Evolutionary conservation across 2,888 invertebrate genomes (phyloP).

Genomic region (Spilosoma lubricipeda): DNA sequence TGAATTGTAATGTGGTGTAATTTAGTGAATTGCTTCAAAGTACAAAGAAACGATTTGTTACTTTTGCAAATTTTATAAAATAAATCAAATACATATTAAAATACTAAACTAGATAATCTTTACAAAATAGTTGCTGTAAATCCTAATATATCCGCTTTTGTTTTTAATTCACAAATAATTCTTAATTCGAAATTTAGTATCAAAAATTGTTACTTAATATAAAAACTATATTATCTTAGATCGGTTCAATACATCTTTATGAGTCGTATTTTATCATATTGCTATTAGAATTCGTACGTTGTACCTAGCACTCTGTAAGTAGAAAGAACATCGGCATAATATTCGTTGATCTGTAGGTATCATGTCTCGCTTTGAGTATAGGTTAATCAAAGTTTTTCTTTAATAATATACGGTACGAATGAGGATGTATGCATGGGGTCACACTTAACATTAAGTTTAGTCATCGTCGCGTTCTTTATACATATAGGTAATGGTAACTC

Average conservation of each 20-base stretch:
- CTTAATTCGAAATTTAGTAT: constrained; percentile 72
- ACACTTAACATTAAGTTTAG: constrained; percentile 75
- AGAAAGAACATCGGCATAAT: constrained; percentile 71
- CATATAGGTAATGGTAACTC: constrained; percentile 68
- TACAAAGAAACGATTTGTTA: constrained; percentile 90
- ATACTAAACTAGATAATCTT: constrained; percentile 78
- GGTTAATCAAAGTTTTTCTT: constrained; percentile 76
- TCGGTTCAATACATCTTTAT: constrained; percentile 66
- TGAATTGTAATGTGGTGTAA: constrained; percentile 83
- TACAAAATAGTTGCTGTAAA: constrained; percentile 82
- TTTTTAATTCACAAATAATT: constrained; percentile 70
- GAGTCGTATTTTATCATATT: constrained; percentile 65
- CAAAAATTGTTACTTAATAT: constrained; percentile 81
- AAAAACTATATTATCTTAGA: constrained; percentile 70
- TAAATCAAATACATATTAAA: constrained; percentile 83
- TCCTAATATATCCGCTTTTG: constrained; percentile 74
- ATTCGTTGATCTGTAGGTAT: constrained; percentile 68
- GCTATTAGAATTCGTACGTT: constrained; percentile 59
- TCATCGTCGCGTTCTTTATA: constrained; percentile 69
- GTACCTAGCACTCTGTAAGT: constrained; percentile 67
- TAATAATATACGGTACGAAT: constrained; percentile 69
- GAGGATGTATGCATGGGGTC: constrained; percentile 78
- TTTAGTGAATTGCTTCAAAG: constrained; percentile 89
- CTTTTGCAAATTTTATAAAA: constrained; percentile 90
- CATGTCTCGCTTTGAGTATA: constrained; percentile 71